Conservation (phyloP, 2,888 invertebrate genomes). For the Coenonympha glycerion region DNA sequence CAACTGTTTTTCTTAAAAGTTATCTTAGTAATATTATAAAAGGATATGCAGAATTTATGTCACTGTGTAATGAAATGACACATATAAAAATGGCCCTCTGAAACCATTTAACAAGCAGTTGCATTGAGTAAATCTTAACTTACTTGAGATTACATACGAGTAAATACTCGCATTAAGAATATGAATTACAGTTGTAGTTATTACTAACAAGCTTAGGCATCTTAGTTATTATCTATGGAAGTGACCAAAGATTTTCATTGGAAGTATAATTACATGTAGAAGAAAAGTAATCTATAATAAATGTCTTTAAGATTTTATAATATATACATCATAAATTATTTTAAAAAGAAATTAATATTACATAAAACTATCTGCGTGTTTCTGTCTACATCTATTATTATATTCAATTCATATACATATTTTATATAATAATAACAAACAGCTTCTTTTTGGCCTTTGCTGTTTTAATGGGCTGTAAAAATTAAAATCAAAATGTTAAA, state of each 20-base stretch:
- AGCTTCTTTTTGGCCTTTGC: not conserved
- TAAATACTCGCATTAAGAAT: not conserved
- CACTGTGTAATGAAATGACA: not conserved
- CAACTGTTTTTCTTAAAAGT: no score
- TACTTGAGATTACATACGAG: not conserved
- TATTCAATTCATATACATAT: not conserved
- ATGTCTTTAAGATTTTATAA: not conserved
- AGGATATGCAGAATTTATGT: constrained; percentile 14
- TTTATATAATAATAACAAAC: not conserved
- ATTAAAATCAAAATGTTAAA: no score
- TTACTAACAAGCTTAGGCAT: not conserved
- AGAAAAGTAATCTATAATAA: not conserved
- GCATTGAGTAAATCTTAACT: not conserved
- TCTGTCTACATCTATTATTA: not conserved
- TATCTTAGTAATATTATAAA: constrained; percentile 11
- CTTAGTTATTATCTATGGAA: not conserved
- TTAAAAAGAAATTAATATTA: not conserved
- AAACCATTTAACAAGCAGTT: not conserved
- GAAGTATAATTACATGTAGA: not conserved
- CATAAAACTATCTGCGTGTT: not conserved
- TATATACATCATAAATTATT: not conserved
- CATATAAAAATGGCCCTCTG: not conserved
- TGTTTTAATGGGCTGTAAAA: not conserved
- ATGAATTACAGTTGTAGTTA: not conserved
- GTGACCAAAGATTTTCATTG: not conserved